Percentiles rank a stretch among this genome's conserved stretches.
Evolutionary conservation across 2,888 invertebrate genomes (phyloP).

Genomic region (Scaptomyza tumidula): DNA sequence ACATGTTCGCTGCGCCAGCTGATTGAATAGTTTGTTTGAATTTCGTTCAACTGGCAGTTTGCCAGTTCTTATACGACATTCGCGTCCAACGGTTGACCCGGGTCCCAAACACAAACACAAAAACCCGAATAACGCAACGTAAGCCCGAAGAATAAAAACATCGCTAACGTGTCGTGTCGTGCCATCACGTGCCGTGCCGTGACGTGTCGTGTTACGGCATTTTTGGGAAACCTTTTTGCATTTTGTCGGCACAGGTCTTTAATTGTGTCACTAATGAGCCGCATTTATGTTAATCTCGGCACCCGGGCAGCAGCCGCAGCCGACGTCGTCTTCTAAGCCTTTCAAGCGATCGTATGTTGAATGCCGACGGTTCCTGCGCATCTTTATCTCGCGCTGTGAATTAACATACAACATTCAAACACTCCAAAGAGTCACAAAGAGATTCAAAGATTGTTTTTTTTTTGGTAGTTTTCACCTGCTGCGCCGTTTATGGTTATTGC

Average conservation of each 20-base stretch:
- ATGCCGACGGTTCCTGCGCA: slow-evolving; percentile 38
- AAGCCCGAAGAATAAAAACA: slow-evolving; percentile 12
- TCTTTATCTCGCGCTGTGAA: slow-evolving; percentile 63
- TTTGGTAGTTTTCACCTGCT: slow-evolving; percentile 80
- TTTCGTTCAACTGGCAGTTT: slow-evolving; percentile 53
- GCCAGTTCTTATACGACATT: slow-evolving; percentile 72
- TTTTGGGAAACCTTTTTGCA: slow-evolving; percentile 22
- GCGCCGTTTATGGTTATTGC: slow-evolving; percentile 81
- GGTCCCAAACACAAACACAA: slow-evolving; percentile 20
- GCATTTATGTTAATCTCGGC: slow-evolving; percentile 80
- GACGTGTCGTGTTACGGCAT: slow-evolving; percentile 3
- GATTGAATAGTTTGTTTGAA: slow-evolving; percentile 59
- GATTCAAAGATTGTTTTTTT: slow-evolving; percentile 42
- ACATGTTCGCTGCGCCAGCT: slow-evolving; percentile 59
- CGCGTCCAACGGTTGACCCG: slow-evolving; percentile 66
- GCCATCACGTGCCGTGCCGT: slow-evolving; percentile 1
- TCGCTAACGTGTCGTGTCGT: slow-evolving; percentile 10
- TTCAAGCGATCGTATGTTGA: slow-evolving; percentile 48
- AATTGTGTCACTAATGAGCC: slow-evolving; percentile 80
- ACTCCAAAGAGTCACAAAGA: slow-evolving; percentile 20
- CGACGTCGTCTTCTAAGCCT: slow-evolving; percentile 57
- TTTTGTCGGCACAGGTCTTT: slow-evolving; percentile 60
- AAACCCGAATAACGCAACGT: slow-evolving; percentile 10
- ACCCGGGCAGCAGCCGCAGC: slow-evolving; percentile 55
- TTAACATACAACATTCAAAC: slow-evolving; percentile 62